Percentiles rank a stretch among this genome's conserved stretches.
These are phyloP conservation scores for Sebastes oblongus DNA, from an alignment of 2,797 vertebrate species.

Conservation along the genomic window DNA sequence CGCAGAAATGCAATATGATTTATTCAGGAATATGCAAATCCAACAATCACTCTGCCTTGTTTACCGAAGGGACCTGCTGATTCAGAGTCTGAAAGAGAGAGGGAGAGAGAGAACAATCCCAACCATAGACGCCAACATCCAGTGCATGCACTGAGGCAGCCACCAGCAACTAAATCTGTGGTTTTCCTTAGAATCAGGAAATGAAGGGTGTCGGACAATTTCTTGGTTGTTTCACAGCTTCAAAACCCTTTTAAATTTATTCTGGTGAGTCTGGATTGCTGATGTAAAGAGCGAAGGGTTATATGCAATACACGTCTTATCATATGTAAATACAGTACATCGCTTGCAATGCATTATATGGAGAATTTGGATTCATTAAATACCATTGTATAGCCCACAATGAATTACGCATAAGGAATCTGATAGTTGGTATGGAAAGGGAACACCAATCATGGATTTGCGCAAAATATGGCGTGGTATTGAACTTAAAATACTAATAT, in stretches of 20 bases:
- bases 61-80: conserved; percentile 81
- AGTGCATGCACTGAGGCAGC: conserved; percentile 44
- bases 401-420: not conserved
- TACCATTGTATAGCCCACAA: not conserved
- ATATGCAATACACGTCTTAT: not conserved
- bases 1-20: conserved; percentile 78
- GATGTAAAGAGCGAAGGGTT: conserved; percentile 10
- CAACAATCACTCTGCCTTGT: conserved; percentile 79
- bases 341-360: not conserved
- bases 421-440: not conserved
- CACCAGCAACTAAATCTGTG: conserved; percentile 46
- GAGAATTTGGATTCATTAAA: not conserved
- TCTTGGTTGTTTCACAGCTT: conserved; percentile 46
- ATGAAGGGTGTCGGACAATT: conserved; percentile 47
- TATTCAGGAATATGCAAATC: conserved; percentile 82
- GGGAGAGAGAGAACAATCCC: conserved; percentile 39
- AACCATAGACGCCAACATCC: conserved; percentile 50
- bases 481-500: not conserved
- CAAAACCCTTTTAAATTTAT: conserved; percentile 27
- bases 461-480: not conserved
- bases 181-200: conserved; percentile 43
- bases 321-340: not conserved
- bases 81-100: conserved; percentile 68
- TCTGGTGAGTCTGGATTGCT: conserved; percentile 8
- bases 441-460: not conserved